Base-by-base conservation (phyloP, 2,113 vertebrate genomes). In the Silurus glanis region DNA sequence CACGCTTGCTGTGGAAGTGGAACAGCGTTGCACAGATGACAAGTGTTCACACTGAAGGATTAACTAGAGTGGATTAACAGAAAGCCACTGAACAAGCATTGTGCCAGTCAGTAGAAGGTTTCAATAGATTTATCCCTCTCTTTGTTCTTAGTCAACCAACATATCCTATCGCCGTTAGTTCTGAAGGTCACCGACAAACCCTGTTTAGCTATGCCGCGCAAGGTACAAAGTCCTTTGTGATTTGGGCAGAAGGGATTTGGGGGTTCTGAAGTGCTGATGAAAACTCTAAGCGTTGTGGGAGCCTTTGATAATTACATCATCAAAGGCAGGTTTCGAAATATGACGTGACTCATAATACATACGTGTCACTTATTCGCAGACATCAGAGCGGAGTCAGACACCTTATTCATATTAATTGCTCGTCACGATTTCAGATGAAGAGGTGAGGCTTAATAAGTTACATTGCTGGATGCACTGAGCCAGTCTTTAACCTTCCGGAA, bases 221-320 rank as follows among this genome's bases (percentile, higher is more conserved):
- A 76, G 80, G 85, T 87, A 64, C 71, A 45, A 53, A 86, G 61
- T 82, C 61, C 66, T 83, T 87, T 85, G 84, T 79, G 80, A 58
- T 69, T 58, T 21, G 13, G 53, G 53, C 2, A 3, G 51, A 80
- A 12, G 64, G 64, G 69, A 49, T 55, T 82, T 47, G 76, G 21
- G 64, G 84, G 9, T 83, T 87, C 80, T 83, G 85, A 87, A 87
- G 80, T 56, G 51, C 47, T 76, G 85, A 83, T 87, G 80, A 87
- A 62, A 83, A 76, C 67, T 86, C 28, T 49, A 45, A 61, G 85
- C 45, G 17, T 81, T 69, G 55, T 80, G 78, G 56, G 78, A 86
- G 51, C 69, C 85, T 84, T 89, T 86, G 76, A 86, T 89, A 89
- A 76, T 89, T 67, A 83, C 78, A 89, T 86, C 76, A 84, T 89